phyloP scores from a whole-genome alignment of 2,113 vertebrate genomes.

The Trachemys scripta region DNA sequence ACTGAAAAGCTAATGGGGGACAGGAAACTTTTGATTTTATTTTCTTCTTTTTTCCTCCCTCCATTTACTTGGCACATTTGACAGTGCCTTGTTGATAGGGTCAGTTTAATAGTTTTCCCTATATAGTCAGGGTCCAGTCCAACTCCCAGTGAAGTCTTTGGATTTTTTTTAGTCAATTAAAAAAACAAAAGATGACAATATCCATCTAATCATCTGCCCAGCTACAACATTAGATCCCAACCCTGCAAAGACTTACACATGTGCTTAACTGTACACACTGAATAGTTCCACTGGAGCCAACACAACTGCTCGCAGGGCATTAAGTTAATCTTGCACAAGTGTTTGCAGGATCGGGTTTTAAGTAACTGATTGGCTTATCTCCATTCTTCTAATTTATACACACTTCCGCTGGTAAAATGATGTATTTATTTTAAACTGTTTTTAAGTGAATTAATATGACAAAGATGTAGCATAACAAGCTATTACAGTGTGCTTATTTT shows the following conservation, averaged over 20 bases:
- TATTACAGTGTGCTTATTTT: not conserved
- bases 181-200: not conserved
- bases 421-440: not conserved
- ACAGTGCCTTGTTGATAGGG: rapidly evolving
- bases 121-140: not conserved
- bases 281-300: not conserved
- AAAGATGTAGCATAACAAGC: not conserved
- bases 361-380: not conserved
- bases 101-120: not conserved
- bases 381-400: not conserved
- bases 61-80: not conserved
- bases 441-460: not conserved
- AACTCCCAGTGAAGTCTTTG: not conserved
- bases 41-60: no score
- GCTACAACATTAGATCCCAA: not conserved
- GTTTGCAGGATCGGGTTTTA: not conserved
- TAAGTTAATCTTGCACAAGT: not conserved
- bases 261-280: not conserved
- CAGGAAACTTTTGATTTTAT: no score
- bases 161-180: not conserved
- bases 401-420: not conserved
- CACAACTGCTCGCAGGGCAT: not conserved
- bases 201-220: not conserved
- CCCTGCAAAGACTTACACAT: not conserved
- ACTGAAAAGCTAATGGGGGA: not conserved